Percentiles rank a stretch among this genome's conserved stretches.
phyloP scores from a whole-genome alignment of 2,113 vertebrate genomes.

The Variabilichromis moorii region DNA sequence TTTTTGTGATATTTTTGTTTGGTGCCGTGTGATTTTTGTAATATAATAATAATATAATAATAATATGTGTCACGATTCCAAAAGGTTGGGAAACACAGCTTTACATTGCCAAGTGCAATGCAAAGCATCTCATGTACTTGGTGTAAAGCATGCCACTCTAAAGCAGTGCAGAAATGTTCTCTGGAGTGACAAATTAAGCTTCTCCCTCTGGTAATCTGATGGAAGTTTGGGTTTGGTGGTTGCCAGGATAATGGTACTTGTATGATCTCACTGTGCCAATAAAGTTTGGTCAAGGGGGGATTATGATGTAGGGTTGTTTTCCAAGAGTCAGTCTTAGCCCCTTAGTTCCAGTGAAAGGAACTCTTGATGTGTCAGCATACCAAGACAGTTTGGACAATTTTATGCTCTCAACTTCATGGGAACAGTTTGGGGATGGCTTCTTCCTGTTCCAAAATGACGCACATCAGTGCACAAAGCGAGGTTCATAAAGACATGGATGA shows the following conservation, averaged over 20 bases:
- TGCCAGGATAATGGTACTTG: not conserved
- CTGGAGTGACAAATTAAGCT: not conserved
- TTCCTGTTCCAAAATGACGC: not conserved
- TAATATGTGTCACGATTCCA: not conserved
- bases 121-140: not conserved
- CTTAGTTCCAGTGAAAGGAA: not conserved
- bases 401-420: not conserved
- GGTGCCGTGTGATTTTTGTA: not conserved
- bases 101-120: not conserved
- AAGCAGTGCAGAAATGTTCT: not conserved
- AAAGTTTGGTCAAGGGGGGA: not conserved
- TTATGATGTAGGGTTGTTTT: not conserved
- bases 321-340: not conserved
- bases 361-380: not conserved
- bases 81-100: not conserved
- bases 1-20: not conserved
- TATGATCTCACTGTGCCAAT: not conserved
- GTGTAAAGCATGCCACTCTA: not conserved
- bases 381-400: not conserved
- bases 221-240: not conserved
- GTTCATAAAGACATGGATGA: not conserved
- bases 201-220: not conserved
- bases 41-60: not conserved
- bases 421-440: not conserved
- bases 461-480: not conserved